Percentiles rank a stretch among this genome's conserved stretches.
Evolutionary conservation across 2,113 vertebrate genomes (phyloP).

Genomic region (Gadus chalcogrammus): DNA sequence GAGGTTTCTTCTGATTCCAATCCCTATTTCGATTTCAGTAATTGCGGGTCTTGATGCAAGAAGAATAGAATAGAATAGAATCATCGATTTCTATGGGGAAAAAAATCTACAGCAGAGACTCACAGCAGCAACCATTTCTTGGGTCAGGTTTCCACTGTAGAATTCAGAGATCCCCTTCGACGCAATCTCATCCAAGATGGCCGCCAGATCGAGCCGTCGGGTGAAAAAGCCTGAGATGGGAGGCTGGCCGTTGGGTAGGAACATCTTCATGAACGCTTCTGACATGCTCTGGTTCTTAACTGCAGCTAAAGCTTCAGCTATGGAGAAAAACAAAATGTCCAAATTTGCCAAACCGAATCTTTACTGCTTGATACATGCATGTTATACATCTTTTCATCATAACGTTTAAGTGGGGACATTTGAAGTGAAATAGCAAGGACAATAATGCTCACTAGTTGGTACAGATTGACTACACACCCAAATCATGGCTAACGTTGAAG

Average conservation of each 20-base stretch:
- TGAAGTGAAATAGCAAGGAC: background rate
- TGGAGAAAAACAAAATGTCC: background rate
- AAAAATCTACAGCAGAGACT: conserved; percentile 38
- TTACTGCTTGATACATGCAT: too few species aligned
- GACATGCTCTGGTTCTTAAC: conserved; percentile 79
- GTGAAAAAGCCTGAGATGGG: conserved; percentile 77
- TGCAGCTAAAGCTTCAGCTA: conserved; percentile 83
- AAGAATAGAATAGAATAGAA: too few species aligned
- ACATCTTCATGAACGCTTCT: conserved; percentile 78
- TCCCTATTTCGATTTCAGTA: too few species aligned
- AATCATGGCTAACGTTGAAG: conserved; percentile 92
- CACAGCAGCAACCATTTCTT: conserved; percentile 87
- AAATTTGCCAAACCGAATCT: background rate
- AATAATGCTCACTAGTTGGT: conserved; percentile 4
- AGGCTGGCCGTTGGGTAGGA: conserved; percentile 77
- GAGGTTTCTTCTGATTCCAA: too few species aligned
- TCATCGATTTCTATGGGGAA: background rate
- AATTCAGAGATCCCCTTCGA: conserved; percentile 79
- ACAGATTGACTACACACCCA: conserved; percentile 73
- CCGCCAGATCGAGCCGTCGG: conserved; percentile 81
- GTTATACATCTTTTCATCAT: background rate
- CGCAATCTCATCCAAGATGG: conserved; percentile 79
- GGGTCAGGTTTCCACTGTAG: conserved; percentile 85
- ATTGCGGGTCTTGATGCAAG: too few species aligned
- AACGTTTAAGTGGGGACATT: background rate